Percentiles rank a stretch among this genome's conserved stretches.
Conservation (phyloP, 2,888 invertebrate genomes). For the Gibbula magus region DNA sequence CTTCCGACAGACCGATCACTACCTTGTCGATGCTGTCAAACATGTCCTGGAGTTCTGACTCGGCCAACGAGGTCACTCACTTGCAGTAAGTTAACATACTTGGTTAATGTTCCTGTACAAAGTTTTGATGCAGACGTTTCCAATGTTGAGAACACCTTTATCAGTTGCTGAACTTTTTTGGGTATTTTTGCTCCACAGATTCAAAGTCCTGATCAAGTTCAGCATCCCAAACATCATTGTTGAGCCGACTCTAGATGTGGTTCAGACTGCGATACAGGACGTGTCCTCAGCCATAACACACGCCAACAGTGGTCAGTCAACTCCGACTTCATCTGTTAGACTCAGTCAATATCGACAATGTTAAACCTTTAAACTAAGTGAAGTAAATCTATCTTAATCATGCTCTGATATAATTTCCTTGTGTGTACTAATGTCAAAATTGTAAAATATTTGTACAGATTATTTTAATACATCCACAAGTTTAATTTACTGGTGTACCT, state of each 20-base stretch:
- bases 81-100: constrained; percentile 65
- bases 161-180: neutral
- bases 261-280: constrained; percentile 67
- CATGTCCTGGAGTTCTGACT: constrained; percentile 69
- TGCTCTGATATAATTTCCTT: too few relatives aligned
- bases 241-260: constrained; percentile 70
- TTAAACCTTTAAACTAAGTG: too few relatives aligned
- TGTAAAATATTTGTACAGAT: too few relatives aligned
- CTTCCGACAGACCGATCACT: constrained; percentile 60
- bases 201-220: constrained; percentile 72
- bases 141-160: neutral
- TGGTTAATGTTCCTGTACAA: neutral
- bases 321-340: too few relatives aligned
- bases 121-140: neutral
- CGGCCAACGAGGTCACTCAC: constrained; percentile 56
- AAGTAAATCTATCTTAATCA: too few relatives aligned
- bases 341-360: too few relatives aligned
- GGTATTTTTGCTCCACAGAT: constrained; percentile 53
- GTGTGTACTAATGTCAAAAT: too few relatives aligned
- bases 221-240: constrained; percentile 73
- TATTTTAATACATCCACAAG: too few relatives aligned
- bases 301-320: constrained; percentile 62
- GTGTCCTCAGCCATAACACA: constrained; percentile 66
- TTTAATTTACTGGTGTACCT: neutral
- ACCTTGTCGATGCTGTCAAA: constrained; percentile 68